Evolutionary conservation across 2,888 invertebrate genomes (phyloP).

Genomic region (Phorcus lineatus): DNA sequence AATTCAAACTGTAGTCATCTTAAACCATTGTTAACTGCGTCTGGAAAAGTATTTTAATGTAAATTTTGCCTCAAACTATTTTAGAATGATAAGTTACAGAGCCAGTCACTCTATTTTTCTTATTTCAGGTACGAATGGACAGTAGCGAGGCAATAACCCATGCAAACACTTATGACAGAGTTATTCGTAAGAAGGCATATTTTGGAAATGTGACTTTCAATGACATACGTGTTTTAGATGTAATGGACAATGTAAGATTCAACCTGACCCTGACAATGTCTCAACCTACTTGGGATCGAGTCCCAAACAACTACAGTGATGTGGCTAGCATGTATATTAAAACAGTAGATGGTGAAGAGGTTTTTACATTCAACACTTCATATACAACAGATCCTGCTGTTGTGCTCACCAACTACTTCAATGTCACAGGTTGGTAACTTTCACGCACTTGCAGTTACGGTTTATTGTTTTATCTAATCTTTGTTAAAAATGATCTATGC

Average conservation of each 20-base stretch:
- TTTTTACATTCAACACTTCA: slow-evolving; percentile 33
- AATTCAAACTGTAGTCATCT: too few species aligned
- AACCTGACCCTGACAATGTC: slow-evolving; percentile 49
- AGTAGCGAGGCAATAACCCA: slow-evolving; percentile 38
- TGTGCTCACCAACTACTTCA: slow-evolving; percentile 29
- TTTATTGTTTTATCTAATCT: background rate
- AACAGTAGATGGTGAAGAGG: background rate
- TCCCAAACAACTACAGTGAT: slow-evolving; percentile 47
- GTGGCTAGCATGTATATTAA: slow-evolving; percentile 30
- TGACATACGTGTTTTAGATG: slow-evolving; percentile 47
- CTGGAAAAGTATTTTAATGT: too few species aligned
- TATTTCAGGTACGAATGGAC: slow-evolving; percentile 44
- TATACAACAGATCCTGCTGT: slow-evolving; percentile 33
- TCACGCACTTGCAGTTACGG: background rate
- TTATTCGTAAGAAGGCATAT: slow-evolving; percentile 40
- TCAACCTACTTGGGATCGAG: slow-evolving; percentile 43
- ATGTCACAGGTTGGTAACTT: slow-evolving; percentile 42
- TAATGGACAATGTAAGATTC: slow-evolving; percentile 35
- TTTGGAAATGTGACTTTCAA: slow-evolving; percentile 39
- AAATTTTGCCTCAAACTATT: too few species aligned
- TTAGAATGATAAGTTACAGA: too few species aligned
- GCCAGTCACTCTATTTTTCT: background rate
- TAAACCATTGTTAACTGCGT: too few species aligned
- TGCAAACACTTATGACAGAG: slow-evolving; percentile 34
- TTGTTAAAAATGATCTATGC: too few species aligned